Conservation (phyloP, 2,113 vertebrate genomes). For the Kobus ellipsiprymnus region DNA sequence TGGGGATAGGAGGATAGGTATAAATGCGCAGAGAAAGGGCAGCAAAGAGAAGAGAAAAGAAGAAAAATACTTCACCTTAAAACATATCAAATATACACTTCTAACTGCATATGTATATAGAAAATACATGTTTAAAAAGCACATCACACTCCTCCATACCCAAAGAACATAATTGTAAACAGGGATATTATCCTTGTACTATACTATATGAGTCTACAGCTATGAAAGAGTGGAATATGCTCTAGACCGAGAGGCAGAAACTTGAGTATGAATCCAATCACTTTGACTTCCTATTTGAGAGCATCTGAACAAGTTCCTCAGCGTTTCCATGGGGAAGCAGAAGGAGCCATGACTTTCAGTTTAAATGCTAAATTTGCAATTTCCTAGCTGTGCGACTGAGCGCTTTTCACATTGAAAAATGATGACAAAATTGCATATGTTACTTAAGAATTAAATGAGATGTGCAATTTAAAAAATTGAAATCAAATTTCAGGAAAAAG, state of each 20-base stretch:
- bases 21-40: background rate
- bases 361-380: background rate
- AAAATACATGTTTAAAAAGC: background rate
- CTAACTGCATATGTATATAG: background rate
- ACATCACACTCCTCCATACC: background rate
- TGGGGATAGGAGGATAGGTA: background rate
- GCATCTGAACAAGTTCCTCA: background rate
- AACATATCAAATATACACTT: background rate
- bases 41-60: background rate
- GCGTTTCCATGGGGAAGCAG: background rate
- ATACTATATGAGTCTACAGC: background rate
- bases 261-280: background rate
- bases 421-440: background rate
- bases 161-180: background rate
- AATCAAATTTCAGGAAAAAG: background rate
- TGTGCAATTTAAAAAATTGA: background rate
- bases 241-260: background rate
- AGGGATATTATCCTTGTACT: background rate
- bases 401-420: background rate
- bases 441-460: background rate
- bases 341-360: background rate
- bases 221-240: background rate
- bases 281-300: background rate
- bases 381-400: background rate
- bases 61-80: background rate